phyloP scores from a whole-genome alignment of 2,797 vertebrate genomes.

The Sternotherus odoratus region DNA sequence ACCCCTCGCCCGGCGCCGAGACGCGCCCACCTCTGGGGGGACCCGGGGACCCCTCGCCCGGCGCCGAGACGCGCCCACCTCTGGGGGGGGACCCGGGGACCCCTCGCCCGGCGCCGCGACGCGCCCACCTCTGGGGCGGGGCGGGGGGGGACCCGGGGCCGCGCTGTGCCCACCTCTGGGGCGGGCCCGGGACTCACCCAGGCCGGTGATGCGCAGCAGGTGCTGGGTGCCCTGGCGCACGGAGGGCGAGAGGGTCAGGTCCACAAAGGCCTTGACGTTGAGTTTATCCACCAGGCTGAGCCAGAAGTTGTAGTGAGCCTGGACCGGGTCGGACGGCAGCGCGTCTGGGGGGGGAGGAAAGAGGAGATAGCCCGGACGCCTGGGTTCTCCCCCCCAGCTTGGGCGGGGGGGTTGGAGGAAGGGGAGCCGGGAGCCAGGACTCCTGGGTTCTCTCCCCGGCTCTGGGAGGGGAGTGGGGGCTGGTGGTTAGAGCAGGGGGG shows the following conservation, averaged over 20 bases:
- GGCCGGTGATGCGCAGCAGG: constrained; percentile 91
- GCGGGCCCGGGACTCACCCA: constrained; percentile 81
- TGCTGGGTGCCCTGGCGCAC: constrained; percentile 94
- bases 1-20: no score
- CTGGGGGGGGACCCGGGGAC: background rate
- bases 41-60: no score
- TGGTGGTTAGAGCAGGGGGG: no score
- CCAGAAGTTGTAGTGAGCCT: constrained; percentile 94
- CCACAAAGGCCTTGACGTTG: constrained; percentile 94
- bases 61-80: no score
- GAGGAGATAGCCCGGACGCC: no score
- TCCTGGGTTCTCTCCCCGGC: no score
- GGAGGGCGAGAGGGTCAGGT: constrained; percentile 89
- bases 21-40: background rate
- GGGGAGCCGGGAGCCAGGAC: no score
- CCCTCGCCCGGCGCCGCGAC: background rate
- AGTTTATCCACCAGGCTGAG: constrained; percentile 93
- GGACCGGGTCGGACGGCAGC: constrained; percentile 89
- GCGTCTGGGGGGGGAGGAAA: constrained; percentile 75
- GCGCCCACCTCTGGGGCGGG: background rate
- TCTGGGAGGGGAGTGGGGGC: no score
- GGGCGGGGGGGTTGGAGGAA: no score
- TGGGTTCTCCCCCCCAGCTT: no score
- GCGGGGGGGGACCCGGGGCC: background rate
- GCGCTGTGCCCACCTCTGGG: no score